Conservation (phyloP, 2,113 vertebrate genomes). For the Urocynchramus pylzowi region DNA sequence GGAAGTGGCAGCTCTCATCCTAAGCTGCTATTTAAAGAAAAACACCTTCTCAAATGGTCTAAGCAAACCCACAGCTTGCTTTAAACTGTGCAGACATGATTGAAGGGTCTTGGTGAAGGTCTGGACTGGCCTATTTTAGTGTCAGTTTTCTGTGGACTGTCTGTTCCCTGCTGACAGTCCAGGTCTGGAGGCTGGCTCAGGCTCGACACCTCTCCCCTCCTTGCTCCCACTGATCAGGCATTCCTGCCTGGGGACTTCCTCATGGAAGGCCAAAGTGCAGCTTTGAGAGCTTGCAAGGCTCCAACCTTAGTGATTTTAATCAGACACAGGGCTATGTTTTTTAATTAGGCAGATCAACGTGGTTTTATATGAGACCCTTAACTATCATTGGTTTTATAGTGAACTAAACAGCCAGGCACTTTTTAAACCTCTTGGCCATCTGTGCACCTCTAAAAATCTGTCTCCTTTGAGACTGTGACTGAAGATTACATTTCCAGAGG, state of each 20-base stretch:
- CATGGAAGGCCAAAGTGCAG: not conserved
- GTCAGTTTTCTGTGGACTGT: not conserved
- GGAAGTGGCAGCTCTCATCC: not conserved
- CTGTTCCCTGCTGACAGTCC: not conserved
- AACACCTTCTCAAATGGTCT: not conserved
- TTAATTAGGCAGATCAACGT: not conserved
- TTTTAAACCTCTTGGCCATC: not conserved
- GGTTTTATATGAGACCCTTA: not conserved
- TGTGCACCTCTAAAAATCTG: not conserved
- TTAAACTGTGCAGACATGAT: not conserved
- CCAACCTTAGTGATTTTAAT: not conserved
- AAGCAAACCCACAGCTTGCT: not conserved
- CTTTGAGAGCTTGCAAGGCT: not conserved
- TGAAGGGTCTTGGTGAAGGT: not conserved
- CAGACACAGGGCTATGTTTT: not conserved
- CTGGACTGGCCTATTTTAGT: not conserved
- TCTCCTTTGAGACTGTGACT: not conserved
- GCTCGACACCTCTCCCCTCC: not conserved
- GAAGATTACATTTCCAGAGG: not conserved
- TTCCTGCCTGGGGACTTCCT: not conserved
- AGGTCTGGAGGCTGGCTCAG: not conserved
- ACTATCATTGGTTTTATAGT: not conserved
- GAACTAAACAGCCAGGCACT: not conserved
- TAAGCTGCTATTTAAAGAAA: conserved; percentile 20
- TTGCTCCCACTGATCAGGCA: not conserved